Base-by-base conservation (phyloP, 2,888 invertebrate genomes). In the Drosophila demipolita region DNA sequence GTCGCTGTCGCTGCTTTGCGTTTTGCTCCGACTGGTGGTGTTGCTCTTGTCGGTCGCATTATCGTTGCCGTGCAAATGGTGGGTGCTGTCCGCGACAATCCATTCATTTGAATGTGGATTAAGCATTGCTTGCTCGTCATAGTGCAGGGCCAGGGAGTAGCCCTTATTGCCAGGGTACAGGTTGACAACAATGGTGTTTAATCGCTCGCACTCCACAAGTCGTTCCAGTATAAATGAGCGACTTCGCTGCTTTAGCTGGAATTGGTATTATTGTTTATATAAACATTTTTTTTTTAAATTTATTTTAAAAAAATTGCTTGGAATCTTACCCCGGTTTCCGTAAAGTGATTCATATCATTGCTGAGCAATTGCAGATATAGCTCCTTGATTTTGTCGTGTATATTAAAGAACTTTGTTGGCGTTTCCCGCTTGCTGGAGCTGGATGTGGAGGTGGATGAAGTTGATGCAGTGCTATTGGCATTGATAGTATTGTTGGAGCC, bases 151-250 rank as follows among this genome's bases (percentile, higher is more conserved):
- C 85, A 94, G 90, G 66, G 97, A 97, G 94, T 97, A 98, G 87
- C 98, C 98, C 93, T 98, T 97, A 94, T 97, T 97, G 66, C 97
- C 97, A 72, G 98, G 97, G 94, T 98, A 97, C 87, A 98, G 94
- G 94, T 98, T 98, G 88, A 98, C 95, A 90, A 98, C 96, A 91
- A 98, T 94, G 80, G 97, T 98, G 93, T 97, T 97, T 88, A 98
- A 95, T 93, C 96, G 96, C 93, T 98, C 98, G 91, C 95, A 95
- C 91, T 96, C 95, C 91, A 98, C 96, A 90, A 98, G 94, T 93
- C 97, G 97, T 92, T 97, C 97, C 93, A 98, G 94, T 84, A 98
- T 95, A 93, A 96, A 95, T 78, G 96, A 96, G 90, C 95, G 92
- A 42, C 91, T 91, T n/a, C 93, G 91, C 55, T 93, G 91, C 72